Evolutionary conservation across 2,888 invertebrate genomes (phyloP), one percentile per base, ranked within the genome.

Genomic region (Leptinotarsa rubiginosa): DNA sequence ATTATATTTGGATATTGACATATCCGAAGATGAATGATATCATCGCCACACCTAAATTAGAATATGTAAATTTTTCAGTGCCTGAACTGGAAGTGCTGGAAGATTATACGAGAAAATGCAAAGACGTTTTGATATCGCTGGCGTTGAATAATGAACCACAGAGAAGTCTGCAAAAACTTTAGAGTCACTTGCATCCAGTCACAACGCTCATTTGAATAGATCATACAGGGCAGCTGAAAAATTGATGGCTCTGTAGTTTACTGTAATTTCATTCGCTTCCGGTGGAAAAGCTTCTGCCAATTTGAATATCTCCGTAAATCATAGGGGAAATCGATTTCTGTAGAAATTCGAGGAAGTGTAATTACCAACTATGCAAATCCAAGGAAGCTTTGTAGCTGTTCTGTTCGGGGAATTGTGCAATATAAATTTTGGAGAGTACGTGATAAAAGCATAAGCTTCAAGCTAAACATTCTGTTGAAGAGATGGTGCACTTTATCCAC

Each of bases 111-210:
- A 18, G 52, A 52, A 52, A 52, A 52, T 18, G 52, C 52, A 52
- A 52, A 52, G 18, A 18, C 52, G 52, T 52, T 18, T 52, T 12
- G 12, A 52, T 52, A 18, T 10, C 18, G 10, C 52, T 18, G 18
- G 52, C 52, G 52, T 18, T 52, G 18, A 52, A 52, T 52, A 18
- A 52, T 52, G 52, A 18, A 52, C 52, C 18, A 18, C 5, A 7
- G 52, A 52, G 52, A 52, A 18, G 52, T 2, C 18, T n/a, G 18
- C 52, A 52, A 52, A 52, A 52, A 52, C 52, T 16, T 52, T 52
- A n/a, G 52, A n/a, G 52, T 52, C 52, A 18, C 52, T 52, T 52
- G 52, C 52, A 52, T 52, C 52, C 52, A 52, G 12, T n/a, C 52
- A 18, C 52, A 18, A 7, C 12, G n/a, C 52, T 52, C 52, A 52